Evolutionary conservation across 2,113 vertebrate species (phyloP).

Genomic region (Ctenomys sociabilis): DNA sequence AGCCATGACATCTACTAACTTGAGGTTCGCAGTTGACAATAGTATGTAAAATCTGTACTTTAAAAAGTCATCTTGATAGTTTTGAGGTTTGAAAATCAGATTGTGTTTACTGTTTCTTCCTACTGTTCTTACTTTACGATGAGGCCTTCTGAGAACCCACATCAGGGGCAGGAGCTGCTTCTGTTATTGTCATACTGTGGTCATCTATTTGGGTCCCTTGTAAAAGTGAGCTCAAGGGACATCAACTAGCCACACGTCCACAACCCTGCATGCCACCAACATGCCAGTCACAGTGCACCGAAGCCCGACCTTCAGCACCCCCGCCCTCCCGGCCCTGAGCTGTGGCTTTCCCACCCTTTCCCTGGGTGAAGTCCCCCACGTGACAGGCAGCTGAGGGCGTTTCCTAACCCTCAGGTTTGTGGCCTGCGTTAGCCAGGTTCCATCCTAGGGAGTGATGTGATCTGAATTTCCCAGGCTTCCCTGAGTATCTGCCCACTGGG

Average conservation of each 20-base stretch:
- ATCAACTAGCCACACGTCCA: background rate
- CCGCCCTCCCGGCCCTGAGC: no score
- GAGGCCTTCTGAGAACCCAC: background rate
- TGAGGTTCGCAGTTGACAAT: background rate
- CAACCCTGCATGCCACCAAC: background rate
- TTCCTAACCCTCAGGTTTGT: background rate
- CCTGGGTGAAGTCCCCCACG: accelerated
- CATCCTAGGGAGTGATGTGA: background rate
- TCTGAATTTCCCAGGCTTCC: background rate
- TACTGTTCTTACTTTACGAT: background rate
- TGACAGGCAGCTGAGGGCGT: background rate
- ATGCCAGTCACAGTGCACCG: background rate
- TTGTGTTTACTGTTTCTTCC: background rate
- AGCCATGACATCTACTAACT: background rate
- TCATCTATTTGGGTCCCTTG: background rate
- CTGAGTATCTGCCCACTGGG: background rate
- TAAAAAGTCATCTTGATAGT: background rate
- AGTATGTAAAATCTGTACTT: background rate
- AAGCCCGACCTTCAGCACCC: background rate
- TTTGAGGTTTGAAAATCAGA: constrained; percentile 10
- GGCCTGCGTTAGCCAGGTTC: background rate
- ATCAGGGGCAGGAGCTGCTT: background rate
- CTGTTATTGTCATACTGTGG: background rate
- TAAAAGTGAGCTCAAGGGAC: background rate
- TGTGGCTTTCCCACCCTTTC: background rate